A percentile compares a stretch with the other conserved stretches of the same genome.
phyloP scores from a whole-genome alignment of 2,113 vertebrate genomes.

The Prunella fulvescens region DNA sequence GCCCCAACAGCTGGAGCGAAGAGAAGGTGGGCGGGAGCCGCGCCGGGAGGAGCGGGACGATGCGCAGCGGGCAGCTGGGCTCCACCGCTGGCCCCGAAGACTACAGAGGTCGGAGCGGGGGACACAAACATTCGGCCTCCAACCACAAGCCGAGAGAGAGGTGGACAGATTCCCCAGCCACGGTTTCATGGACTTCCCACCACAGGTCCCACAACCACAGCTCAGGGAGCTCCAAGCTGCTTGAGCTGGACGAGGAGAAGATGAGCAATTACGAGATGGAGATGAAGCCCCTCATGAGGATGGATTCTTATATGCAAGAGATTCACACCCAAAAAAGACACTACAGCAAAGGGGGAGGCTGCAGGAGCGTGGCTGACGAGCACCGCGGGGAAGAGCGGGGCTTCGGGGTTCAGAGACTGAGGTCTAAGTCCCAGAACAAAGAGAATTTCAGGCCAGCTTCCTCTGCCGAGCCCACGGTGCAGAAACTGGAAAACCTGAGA shows the following conservation, averaged over 20 bases:
- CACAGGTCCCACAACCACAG: slow-evolving; percentile 85
- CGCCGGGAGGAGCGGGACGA: slow-evolving; percentile 61
- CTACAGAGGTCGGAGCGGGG: slow-evolving; percentile 78
- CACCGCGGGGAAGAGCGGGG: slow-evolving; percentile 73
- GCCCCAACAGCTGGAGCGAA: slow-evolving; percentile 85
- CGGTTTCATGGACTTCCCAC: slow-evolving; percentile 86
- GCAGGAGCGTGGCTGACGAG: slow-evolving; percentile 66
- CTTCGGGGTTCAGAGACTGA: slow-evolving; percentile 84
- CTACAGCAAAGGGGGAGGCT: slow-evolving; percentile 65
- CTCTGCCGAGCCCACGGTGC: slow-evolving; percentile 87
- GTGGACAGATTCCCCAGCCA: slow-evolving; percentile 81
- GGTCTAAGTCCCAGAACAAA: slow-evolving; percentile 83
- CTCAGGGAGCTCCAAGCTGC: slow-evolving; percentile 82
- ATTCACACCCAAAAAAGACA: slow-evolving; percentile 75
- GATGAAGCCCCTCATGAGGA: slow-evolving; percentile 87
- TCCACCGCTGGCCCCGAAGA: slow-evolving; percentile 80
- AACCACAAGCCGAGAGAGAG: slow-evolving; percentile 90
- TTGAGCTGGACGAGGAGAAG: slow-evolving; percentile 86
- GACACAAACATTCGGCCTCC: slow-evolving; percentile 81
- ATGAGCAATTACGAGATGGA: slow-evolving; percentile 91
- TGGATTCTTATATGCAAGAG: slow-evolving; percentile 77
- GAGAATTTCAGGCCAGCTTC: slow-evolving; percentile 79
- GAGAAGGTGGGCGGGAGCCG: slow-evolving; percentile 68
- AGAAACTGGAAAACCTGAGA: slow-evolving; percentile 95
- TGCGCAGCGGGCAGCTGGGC: slow-evolving; percentile 76